phyloP scores from a whole-genome alignment of 1,140 invertebrate species.

The Saccostrea glomerata region DNA sequence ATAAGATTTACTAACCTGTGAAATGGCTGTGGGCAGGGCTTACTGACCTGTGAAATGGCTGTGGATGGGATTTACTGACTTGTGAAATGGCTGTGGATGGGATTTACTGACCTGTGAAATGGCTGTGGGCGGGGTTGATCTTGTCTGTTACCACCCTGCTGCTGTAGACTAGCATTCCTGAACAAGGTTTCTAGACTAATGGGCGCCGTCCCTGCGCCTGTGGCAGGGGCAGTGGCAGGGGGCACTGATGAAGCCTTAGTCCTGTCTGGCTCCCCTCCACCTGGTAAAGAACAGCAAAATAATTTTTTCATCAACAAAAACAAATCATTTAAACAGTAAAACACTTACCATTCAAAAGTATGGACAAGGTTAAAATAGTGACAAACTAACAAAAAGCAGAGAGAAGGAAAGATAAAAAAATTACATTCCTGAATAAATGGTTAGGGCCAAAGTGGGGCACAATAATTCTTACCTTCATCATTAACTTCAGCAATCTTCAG shows the following conservation, averaged over 20 bases:
- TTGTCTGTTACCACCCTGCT: constrained; percentile 46
- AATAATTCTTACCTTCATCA: background rate
- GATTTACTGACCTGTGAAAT: background rate
- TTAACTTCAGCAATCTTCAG: constrained; percentile 55
- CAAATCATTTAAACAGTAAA: no score
- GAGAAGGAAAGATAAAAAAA: no score
- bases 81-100: background rate
- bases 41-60: no score
- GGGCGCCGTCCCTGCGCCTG: constrained; percentile 29
- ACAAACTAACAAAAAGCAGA: no score
- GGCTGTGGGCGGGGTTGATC: background rate
- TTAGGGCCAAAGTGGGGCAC: no score
- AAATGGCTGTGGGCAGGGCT: background rate
- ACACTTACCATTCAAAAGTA: no score
- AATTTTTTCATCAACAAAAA: background rate
- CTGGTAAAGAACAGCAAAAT: background rate
- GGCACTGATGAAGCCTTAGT: background rate
- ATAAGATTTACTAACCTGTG: background rate
- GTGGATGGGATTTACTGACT: background rate
- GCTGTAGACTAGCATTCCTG: constrained; percentile 67
- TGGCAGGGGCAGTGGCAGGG: constrained; percentile 39
- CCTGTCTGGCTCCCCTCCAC: background rate
- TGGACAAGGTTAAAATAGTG: no score
- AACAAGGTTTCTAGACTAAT: constrained; percentile 71
- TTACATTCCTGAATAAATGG: no score